Conservation (phyloP, 1,140 invertebrate species). For the Drosophila subpulchrella region DNA sequence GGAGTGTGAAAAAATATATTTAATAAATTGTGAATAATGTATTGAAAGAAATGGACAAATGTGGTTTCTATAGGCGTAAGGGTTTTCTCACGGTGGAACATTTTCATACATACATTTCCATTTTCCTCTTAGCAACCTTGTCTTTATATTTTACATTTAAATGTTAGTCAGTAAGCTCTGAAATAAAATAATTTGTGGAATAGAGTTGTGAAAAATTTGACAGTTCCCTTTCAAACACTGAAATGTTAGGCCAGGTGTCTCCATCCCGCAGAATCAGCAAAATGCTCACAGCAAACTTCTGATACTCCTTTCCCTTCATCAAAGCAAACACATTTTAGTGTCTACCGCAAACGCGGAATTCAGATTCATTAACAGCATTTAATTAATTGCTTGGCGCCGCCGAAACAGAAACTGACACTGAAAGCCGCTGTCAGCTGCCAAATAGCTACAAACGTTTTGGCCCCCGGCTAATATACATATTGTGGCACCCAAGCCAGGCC, state of each 20-base stretch:
- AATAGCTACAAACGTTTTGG: constrained; percentile 38
- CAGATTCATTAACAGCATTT: constrained; percentile 41
- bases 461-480: constrained; percentile 49
- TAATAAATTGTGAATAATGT: not conserved
- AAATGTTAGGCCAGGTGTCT: constrained; percentile 30
- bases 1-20: not conserved
- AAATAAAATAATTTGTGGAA: not conserved
- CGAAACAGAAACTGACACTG: constrained; percentile 43
- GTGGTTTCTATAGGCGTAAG: too few species aligned
- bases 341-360: constrained; percentile 38
- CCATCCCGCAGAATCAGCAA: constrained; percentile 2
- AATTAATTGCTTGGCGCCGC: constrained; percentile 66
- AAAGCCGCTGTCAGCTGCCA: constrained; percentile 40
- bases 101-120: too few species aligned
- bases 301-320: constrained; percentile 7
- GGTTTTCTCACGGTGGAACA: too few species aligned
- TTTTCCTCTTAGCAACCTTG: too few species aligned
- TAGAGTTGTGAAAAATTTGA: constrained; percentile 4
- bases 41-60: too few species aligned
- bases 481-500: not conserved
- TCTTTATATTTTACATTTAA: not conserved
- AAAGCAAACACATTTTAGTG: constrained; percentile 7
- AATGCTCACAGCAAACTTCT: constrained; percentile 2
- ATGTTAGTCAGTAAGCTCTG: not conserved
- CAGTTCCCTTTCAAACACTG: constrained; percentile 2